Conservation (phyloP, 1,140 invertebrate species). For the Heliconius eleuchia region DNA sequence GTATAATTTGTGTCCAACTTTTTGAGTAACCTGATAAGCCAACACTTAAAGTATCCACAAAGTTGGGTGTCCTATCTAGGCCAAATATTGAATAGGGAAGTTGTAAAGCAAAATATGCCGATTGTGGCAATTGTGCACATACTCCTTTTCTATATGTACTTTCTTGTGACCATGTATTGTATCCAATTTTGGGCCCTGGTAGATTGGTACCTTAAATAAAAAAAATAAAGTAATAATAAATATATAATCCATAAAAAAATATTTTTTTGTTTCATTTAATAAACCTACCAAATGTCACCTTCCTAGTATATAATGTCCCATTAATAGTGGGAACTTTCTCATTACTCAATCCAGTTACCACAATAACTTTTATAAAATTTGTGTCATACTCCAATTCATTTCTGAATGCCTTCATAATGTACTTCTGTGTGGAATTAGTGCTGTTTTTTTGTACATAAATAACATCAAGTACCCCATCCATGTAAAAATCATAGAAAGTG, state of each 20-base stretch:
- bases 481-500: slow-evolving; percentile 96
- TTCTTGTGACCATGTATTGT: slow-evolving; percentile 92
- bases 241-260: slow-evolving; percentile 16
- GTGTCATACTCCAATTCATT: slow-evolving; percentile 96
- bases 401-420: slow-evolving; percentile 88
- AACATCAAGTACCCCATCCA: slow-evolving; percentile 91
- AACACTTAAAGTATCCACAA: slow-evolving; percentile 94
- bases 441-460: slow-evolving; percentile 87
- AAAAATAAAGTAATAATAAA: background rate
- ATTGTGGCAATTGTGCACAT: slow-evolving; percentile 95
- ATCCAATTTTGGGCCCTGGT: slow-evolving; percentile 93
- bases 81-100: slow-evolving; percentile 97
- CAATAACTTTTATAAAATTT: slow-evolving; percentile 97
- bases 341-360: slow-evolving; percentile 91
- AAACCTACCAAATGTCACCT: slow-evolving; percentile 87
- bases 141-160: slow-evolving; percentile 87
- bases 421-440: slow-evolving; percentile 68
- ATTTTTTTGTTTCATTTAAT: background rate
- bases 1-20: slow-evolving; percentile 96
- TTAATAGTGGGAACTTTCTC: slow-evolving; percentile 85
- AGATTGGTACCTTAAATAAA: slow-evolving; percentile 89
- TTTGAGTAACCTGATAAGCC: slow-evolving; percentile 87
- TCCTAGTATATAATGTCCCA: slow-evolving; percentile 87
- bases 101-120: slow-evolving; percentile 94
- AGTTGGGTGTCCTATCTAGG: slow-evolving; percentile 97